Conservation (phyloP, 2,797 vertebrate species). For the Sebastes oblongus region DNA sequence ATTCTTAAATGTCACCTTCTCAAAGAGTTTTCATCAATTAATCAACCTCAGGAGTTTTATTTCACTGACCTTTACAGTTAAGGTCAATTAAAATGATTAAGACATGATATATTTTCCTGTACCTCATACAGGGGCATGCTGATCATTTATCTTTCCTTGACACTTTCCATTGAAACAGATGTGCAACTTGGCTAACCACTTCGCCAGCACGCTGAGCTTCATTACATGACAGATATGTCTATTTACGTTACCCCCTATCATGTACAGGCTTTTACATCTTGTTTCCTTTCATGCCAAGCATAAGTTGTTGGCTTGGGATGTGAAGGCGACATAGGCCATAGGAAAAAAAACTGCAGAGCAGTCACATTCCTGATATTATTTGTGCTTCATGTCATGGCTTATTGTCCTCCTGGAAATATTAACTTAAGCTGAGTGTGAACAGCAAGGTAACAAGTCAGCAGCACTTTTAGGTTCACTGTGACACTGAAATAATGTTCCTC, state of each 20-base stretch:
- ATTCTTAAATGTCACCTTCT: conserved; percentile 54
- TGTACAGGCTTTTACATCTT: neutral
- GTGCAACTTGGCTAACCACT: conserved; percentile 17
- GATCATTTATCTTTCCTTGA: conserved; percentile 49
- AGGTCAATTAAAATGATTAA: conserved; percentile 64
- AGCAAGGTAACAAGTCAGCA: neutral
- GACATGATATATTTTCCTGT: conserved; percentile 33
- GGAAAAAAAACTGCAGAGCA: neutral
- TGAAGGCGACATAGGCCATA: neutral
- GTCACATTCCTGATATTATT: neutral
- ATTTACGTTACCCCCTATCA: neutral
- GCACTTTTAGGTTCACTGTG: neutral
- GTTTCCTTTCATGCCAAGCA: conserved; percentile 6
- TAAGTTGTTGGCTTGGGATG: neutral
- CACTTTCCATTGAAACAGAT: conserved; percentile 35
- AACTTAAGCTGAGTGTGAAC: neutral
- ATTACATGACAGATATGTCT: conserved; percentile 17
- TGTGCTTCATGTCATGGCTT: neutral
- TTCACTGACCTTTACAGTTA: conserved; percentile 59
- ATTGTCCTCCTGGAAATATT: neutral
- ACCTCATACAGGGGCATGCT: conserved; percentile 6
- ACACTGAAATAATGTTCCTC: neutral
- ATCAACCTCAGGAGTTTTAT: conserved; percentile 47
- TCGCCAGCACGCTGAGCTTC: conserved; percentile 4
- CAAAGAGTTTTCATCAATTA: conserved; percentile 44